Conservation (phyloP, 2,113 vertebrate genomes). For the Saccopteryx bilineata region DNA sequence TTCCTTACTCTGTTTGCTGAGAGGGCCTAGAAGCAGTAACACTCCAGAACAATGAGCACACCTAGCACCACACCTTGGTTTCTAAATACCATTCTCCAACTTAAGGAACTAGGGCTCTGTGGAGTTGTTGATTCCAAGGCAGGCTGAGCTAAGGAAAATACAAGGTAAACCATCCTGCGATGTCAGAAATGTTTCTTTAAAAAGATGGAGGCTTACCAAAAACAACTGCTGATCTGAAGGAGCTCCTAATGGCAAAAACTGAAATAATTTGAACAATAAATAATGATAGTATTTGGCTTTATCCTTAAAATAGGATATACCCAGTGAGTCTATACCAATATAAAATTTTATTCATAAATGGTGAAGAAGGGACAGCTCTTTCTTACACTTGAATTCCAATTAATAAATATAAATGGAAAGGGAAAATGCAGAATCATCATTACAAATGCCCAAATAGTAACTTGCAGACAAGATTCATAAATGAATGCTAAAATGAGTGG, state of each 20-base stretch:
- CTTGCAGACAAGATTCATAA: constrained; percentile 20
- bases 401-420: neutral
- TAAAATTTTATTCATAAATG: neutral
- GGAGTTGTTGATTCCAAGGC: neutral
- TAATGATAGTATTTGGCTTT: constrained; percentile 13
- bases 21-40: constrained; percentile 6
- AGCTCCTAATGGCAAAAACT: neutral
- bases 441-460: neutral
- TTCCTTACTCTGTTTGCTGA: neutral
- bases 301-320: neutral
- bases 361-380: neutral
- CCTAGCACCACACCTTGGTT: neutral
- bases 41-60: neutral
- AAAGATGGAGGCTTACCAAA: neutral
- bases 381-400: neutral
- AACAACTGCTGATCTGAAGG: neutral
- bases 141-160: neutral
- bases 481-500: neutral
- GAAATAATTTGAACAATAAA: neutral
- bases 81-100: neutral
- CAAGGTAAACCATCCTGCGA: neutral
- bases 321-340: neutral
- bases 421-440: neutral
- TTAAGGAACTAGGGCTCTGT: neutral
- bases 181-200: neutral